These are phyloP conservation scores for Anomalospiza imberbis DNA, from an alignment of 2,797 vertebrate genomes.

Conservation along the genomic window DNA sequence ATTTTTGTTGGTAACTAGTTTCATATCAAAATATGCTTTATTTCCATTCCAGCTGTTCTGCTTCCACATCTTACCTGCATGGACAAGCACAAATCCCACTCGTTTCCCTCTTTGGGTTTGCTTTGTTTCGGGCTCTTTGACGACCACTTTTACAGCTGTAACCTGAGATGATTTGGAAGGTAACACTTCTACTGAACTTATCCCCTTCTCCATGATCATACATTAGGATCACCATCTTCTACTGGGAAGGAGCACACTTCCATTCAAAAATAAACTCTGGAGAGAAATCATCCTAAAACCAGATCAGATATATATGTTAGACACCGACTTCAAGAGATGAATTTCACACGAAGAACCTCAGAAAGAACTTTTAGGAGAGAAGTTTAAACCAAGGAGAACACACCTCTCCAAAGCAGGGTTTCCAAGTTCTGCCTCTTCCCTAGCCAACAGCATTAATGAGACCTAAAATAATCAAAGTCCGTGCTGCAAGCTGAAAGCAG, in stretches of 20 bases:
- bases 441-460: neutral
- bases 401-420: neutral
- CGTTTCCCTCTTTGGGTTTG: slow-evolving; percentile 76
- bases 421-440: neutral
- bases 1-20: neutral
- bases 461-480: neutral
- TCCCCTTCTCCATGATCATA: slow-evolving; percentile 90
- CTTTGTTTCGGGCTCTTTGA: slow-evolving; percentile 78
- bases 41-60: neutral
- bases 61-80: slow-evolving; percentile 85
- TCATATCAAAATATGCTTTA: neutral
- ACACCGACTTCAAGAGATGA: neutral
- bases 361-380: neutral
- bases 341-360: neutral
- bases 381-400: neutral
- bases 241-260: slow-evolving; percentile 67
- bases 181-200: slow-evolving; percentile 84
- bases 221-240: slow-evolving; percentile 78
- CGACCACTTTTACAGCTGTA: slow-evolving; percentile 73
- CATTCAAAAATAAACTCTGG: slow-evolving; percentile 51
- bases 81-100: slow-evolving; percentile 95
- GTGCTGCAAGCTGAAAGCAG: neutral
- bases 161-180: slow-evolving; percentile 79
- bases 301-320: slow-evolving; percentile 15
- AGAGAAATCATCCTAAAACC: slow-evolving; percentile 67